These are phyloP conservation scores for Amphiprion clarkii DNA, from an alignment of 2,797 vertebrate species.

Conservation along the genomic window DNA sequence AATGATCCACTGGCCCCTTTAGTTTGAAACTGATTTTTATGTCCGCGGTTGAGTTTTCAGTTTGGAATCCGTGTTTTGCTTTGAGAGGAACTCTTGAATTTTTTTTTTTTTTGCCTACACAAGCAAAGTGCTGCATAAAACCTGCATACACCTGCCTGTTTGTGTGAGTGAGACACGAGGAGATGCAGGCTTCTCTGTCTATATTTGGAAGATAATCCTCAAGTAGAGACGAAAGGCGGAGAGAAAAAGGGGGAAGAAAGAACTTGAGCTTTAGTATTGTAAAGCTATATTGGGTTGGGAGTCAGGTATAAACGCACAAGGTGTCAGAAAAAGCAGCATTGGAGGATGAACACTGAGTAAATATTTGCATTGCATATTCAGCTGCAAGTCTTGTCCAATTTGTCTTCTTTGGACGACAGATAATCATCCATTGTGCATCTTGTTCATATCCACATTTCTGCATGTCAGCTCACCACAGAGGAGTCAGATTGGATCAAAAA, in stretches of 20 bases:
- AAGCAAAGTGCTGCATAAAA: slow-evolving; percentile 47
- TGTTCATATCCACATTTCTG: slow-evolving; percentile 16
- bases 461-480: slow-evolving; percentile 13
- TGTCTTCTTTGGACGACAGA: not conserved
- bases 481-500: slow-evolving; percentile 29
- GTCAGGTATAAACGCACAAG: not conserved
- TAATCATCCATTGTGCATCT: slow-evolving; percentile 20
- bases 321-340: not conserved
- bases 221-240: slow-evolving; percentile 17
- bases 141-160: slow-evolving; percentile 42
- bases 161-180: slow-evolving; percentile 40
- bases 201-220: slow-evolving; percentile 59
- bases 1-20: slow-evolving; percentile 77
- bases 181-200: slow-evolving; percentile 43
- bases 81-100: slow-evolving; percentile 25
- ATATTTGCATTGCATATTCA: not conserved
- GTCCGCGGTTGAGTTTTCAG: slow-evolving; percentile 38
- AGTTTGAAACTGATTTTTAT: slow-evolving; percentile 63
- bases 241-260: slow-evolving; percentile 2
- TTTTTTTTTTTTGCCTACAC: slow-evolving; percentile 38
- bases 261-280: slow-evolving; percentile 32
- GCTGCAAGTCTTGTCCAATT: not conserved
- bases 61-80: slow-evolving; percentile 37
- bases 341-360: not conserved
- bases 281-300: slow-evolving; percentile 21